Base-by-base conservation (phyloP, 1,140 invertebrate genomes). In the Mycetomoellerius zeteki region DNA sequence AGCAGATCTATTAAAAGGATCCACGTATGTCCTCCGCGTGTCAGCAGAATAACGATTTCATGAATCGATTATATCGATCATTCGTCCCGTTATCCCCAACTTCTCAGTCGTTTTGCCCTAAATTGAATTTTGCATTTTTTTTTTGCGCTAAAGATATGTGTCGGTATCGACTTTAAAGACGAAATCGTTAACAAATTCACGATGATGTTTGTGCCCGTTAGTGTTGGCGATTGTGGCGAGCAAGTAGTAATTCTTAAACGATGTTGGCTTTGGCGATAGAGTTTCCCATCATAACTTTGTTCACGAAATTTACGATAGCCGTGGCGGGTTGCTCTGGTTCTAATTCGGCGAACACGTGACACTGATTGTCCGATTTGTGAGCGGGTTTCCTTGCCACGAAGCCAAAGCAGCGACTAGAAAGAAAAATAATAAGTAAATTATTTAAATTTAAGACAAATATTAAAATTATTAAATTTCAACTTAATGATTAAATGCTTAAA, bases 291-390 rank as follows among this genome's bases (percentile, higher is more conserved):
- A 98, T 96, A 72, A 99, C 98, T 96, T 99, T 99, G 93, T 98
- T 98, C 50, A 99, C 98, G 95, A 99, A 99, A 94, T 99, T 99
- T 77, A 99, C 98, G 93, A 99, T 99, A 52, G 99, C 99, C 52
- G 97, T 97, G 12, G 99, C 99, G 3, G 99, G 99, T 93, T 99
- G 99, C 92, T 99, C 98, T 12, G 98, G 97, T 93, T 99, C 98
- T 47, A 99, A 96, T 95, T 99, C 99, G 19, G 98, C 98, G 95
- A 99, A 99, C 62, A 99, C 96, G 96, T 99, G 99, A 95, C 99
- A 99, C 94, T 99, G 98, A 95, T 99, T 99, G 95, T 99, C 98
- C 52, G 97, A 96, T 88, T 97, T 97, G 81, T 97, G 96, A 37
- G 96, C 97, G 73, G 96, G 97, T 94, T 98, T 98, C 69, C 98